Percentiles rank a stretch among this genome's conserved stretches.
Conservation (phyloP, 2,797 vertebrate genomes). For the Trematomus bernacchii region DNA sequence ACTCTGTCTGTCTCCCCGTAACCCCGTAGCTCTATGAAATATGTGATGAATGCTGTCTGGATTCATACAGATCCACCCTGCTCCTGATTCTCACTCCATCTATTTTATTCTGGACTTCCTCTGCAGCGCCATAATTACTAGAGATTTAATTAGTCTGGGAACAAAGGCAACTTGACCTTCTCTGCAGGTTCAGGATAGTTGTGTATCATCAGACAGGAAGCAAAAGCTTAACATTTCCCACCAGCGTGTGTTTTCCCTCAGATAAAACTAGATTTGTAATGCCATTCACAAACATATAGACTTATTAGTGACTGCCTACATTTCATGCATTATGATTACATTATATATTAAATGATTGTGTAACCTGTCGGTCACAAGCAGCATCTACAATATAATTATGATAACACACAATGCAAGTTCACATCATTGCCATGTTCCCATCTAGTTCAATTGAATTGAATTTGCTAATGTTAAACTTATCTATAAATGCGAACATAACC, state of each 20-base stretch:
- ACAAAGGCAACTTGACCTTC: slow-evolving; percentile 74
- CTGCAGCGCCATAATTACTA: slow-evolving; percentile 65
- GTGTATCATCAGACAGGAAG: slow-evolving; percentile 33
- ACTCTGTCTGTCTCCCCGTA: slow-evolving; percentile 1
- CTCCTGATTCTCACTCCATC: slow-evolving; percentile 42
- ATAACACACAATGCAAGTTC: no score
- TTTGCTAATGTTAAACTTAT: no score
- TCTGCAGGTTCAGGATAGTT: slow-evolving; percentile 48
- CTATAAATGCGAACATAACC: no score
- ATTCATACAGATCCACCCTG: slow-evolving; percentile 27
- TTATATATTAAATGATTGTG: no score
- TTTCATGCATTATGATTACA: no score
- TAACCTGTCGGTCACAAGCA: no score
- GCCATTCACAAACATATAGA: no score
- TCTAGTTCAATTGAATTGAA: no score
- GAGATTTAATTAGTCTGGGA: slow-evolving; percentile 76
- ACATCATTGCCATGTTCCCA: no score
- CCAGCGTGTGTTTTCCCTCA: slow-evolving; percentile 1
- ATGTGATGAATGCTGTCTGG: slow-evolving; percentile 41
- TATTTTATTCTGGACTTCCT: slow-evolving; percentile 45
- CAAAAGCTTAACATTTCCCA: slow-evolving; percentile 24
- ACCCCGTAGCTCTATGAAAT: slow-evolving; percentile 24
- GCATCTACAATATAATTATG: no score
- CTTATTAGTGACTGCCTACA: no score
- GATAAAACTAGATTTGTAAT: not conserved